These are phyloP conservation scores for Distichodus sexfasciatus DNA, from an alignment of 2,797 vertebrate species.

Conservation along the genomic window DNA sequence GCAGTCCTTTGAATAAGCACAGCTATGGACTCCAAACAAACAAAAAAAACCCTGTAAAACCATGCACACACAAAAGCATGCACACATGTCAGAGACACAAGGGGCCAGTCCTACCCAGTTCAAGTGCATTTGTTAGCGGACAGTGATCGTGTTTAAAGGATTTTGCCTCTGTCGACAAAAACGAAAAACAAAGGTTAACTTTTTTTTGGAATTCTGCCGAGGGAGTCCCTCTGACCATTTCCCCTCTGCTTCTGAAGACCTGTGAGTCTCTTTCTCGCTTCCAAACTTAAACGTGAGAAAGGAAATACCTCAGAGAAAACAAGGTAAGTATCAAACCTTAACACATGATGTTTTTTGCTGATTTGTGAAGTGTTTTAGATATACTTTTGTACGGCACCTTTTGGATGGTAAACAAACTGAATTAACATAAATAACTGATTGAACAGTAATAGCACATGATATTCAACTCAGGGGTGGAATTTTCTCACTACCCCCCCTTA, in stretches of 20 bases:
- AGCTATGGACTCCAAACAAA: slow-evolving; percentile 65
- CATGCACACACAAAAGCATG: slow-evolving; percentile 30
- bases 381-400: no score
- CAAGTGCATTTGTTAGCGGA: slow-evolving; percentile 53
- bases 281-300: slow-evolving; percentile 58
- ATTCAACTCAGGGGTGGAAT: no score
- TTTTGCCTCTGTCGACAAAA: slow-evolving; percentile 78
- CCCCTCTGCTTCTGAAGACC: slow-evolving; percentile 55
- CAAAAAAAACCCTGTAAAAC: slow-evolving; percentile 55
- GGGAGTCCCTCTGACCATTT: slow-evolving; percentile 60
- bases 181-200: slow-evolving; percentile 60
- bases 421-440: no score
- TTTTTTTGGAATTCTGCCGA: slow-evolving; percentile 57
- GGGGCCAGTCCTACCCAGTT: slow-evolving; percentile 57
- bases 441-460: no score
- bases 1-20: slow-evolving; percentile 72
- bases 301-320: slow-evolving; percentile 62
- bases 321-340: slow-evolving; percentile 64
- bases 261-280: slow-evolving; percentile 36
- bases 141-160: slow-evolving; percentile 59
- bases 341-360: background rate
- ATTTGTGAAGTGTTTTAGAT: background rate
- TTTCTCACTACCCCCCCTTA: no score
- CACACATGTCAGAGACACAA: slow-evolving; percentile 50
- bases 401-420: no score